Evolutionary conservation across 2,113 vertebrate species (phyloP).

Genomic region (Syngnathus typhle): DNA sequence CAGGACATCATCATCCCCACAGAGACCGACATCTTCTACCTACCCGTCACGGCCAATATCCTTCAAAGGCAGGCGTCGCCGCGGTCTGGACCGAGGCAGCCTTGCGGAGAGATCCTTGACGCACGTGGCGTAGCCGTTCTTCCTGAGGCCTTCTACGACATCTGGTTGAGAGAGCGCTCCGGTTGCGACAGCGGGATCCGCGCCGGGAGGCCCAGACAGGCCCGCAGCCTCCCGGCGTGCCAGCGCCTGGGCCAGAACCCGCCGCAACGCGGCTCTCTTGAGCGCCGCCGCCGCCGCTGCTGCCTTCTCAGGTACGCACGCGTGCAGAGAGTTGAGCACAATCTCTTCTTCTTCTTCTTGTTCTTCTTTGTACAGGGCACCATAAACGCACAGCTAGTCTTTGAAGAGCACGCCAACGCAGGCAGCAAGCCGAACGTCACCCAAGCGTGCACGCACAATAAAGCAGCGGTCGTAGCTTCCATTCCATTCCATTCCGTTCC

Average conservation of each 20-base stretch:
- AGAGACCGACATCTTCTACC: conserved; percentile 75
- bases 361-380: conserved; percentile 26
- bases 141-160: conserved; percentile 50
- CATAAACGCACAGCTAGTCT: neutral
- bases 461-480: neutral
- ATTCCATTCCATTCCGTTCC: too few species aligned
- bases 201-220: conserved; percentile 41
- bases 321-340: neutral
- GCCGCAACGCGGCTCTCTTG: neutral
- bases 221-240: conserved; percentile 24
- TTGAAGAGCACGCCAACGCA: conserved; percentile 1
- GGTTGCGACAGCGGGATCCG: conserved; percentile 47
- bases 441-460: neutral
- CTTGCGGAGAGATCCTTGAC: conserved; percentile 63
- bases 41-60: conserved; percentile 90
- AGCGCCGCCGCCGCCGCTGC: neutral
- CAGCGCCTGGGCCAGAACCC: conserved; percentile 17
- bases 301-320: conserved; percentile 11
- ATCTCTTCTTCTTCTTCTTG: neutral
- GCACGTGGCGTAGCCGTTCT: conserved; percentile 67
- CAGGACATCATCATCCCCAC: conserved; percentile 78
- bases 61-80: conserved; percentile 48
- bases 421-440: neutral
- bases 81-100: neutral
- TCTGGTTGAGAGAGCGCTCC: conserved; percentile 40